A percentile compares a stretch with the other conserved stretches of the same genome.
These are phyloP conservation scores for Drosophila pseudoananassae DNA, from an alignment of 1,140 invertebrate species.

Conservation along the genomic window DNA sequence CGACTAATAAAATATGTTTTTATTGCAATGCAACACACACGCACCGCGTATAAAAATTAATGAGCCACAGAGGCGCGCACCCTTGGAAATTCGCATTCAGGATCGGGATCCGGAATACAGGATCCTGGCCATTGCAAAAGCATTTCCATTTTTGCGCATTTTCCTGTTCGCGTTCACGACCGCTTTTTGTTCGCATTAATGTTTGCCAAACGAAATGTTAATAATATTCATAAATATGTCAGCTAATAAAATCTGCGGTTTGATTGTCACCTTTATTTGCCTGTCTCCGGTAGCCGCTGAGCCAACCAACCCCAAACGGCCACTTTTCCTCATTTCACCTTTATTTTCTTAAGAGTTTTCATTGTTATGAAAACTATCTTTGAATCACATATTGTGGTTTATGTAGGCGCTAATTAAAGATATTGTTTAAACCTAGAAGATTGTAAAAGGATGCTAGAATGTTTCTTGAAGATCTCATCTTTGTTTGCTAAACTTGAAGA, in stretches of 20 bases:
- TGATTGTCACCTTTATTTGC: slow-evolving; percentile 47
- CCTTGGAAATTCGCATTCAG: slow-evolving; percentile 43
- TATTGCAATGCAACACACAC: slow-evolving; percentile 73
- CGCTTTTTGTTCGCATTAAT: slow-evolving; percentile 33
- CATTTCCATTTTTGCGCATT: slow-evolving; percentile 52
- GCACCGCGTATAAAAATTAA: slow-evolving; percentile 80
- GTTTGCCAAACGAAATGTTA: slow-evolving; percentile 72
- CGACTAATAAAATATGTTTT: slow-evolving; percentile 83
- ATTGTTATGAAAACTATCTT: not conserved
- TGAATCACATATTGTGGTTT: slow-evolving; percentile 36
- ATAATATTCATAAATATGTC: slow-evolving; percentile 82
- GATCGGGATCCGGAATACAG: slow-evolving; percentile 20
- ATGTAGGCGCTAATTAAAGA: slow-evolving; percentile 60
- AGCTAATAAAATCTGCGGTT: slow-evolving; percentile 70
- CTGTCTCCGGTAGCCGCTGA: not conserved
- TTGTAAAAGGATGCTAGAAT: no score
- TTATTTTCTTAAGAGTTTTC: slow-evolving; percentile 14
- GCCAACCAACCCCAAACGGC: slow-evolving; percentile 4
- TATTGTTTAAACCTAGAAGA: slow-evolving; percentile 42
- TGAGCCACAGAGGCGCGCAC: slow-evolving; percentile 82
- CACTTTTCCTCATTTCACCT: slow-evolving; percentile 2
- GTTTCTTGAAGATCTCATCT: not conserved
- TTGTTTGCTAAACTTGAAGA: not conserved
- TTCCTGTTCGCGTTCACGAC: slow-evolving; percentile 32
- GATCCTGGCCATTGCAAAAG: slow-evolving; percentile 39